phyloP scores from a whole-genome alignment of 2,888 invertebrate genomes.

The Biston betularia region DNA sequence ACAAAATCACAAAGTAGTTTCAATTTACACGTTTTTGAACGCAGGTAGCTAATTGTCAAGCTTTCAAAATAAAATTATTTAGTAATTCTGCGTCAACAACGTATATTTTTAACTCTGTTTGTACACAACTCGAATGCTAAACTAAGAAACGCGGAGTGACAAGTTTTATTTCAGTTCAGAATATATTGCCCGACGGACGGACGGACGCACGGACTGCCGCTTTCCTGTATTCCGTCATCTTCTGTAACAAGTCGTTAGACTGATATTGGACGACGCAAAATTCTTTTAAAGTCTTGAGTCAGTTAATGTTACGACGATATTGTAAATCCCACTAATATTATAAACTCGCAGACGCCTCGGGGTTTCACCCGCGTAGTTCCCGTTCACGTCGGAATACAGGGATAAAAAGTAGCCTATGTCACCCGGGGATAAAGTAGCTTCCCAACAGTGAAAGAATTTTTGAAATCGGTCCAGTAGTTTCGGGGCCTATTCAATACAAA shows the following conservation, averaged over 20 bases:
- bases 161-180: conserved; percentile 14
- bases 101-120: conserved; percentile 20
- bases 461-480: too few species aligned
- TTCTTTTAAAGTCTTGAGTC: too few species aligned
- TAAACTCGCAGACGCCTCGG: too few species aligned
- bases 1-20: background rate
- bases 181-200: conserved; percentile 15
- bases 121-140: conserved; percentile 11
- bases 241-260: conserved; percentile 49
- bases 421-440: too few species aligned
- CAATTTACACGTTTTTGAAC: background rate
- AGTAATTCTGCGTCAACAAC: background rate
- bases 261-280: conserved; percentile 35
- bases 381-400: too few species aligned
- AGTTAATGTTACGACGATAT: too few species aligned
- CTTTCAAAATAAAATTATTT: background rate
- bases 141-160: conserved; percentile 16
- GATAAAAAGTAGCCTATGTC: too few species aligned
- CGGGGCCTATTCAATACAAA: too few species aligned
- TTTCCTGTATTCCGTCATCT: conserved; percentile 47
- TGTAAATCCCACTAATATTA: too few species aligned
- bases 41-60: background rate
- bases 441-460: too few species aligned
- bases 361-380: too few species aligned
- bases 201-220: conserved; percentile 31